phyloP scores from a whole-genome alignment of 2,113 vertebrate genomes.

The Diadophis punctatus region DNA sequence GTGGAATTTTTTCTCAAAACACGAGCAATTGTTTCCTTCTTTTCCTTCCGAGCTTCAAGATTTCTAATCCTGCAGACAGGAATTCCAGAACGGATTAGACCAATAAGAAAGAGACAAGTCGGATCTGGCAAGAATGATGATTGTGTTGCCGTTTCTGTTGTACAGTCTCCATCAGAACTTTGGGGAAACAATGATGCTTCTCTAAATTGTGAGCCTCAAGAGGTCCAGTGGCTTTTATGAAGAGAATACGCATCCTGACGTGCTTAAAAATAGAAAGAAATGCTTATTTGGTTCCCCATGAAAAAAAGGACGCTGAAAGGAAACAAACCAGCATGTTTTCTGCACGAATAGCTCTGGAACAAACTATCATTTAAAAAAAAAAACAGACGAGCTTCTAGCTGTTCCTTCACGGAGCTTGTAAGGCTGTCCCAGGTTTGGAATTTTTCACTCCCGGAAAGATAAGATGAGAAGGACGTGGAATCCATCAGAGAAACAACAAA shows the following conservation, averaged over 20 bases:
- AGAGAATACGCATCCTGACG: background rate
- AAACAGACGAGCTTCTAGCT: accelerated
- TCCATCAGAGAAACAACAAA: background rate
- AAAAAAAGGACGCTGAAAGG: background rate
- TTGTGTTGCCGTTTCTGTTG: background rate
- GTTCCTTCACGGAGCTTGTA: too few species aligned
- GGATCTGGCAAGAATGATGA: too few species aligned
- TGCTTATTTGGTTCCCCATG: background rate
- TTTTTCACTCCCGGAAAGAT: constrained; percentile 10
- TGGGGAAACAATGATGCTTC: background rate
- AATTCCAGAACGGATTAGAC: background rate
- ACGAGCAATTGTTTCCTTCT: background rate
- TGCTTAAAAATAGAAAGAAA: background rate
- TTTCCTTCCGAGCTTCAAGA: background rate
- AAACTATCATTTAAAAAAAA: background rate
- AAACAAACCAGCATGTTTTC: accelerated
- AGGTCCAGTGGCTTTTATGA: background rate
- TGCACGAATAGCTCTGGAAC: background rate
- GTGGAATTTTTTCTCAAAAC: background rate
- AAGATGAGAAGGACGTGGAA: background rate
- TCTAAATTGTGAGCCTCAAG: background rate
- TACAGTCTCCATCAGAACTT: background rate
- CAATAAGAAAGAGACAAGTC: background rate
- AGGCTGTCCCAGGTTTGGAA: background rate
- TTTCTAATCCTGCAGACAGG: background rate